Base-by-base conservation (phyloP, 2,888 invertebrate genomes). In the Neoaliturus tenellus region DNA sequence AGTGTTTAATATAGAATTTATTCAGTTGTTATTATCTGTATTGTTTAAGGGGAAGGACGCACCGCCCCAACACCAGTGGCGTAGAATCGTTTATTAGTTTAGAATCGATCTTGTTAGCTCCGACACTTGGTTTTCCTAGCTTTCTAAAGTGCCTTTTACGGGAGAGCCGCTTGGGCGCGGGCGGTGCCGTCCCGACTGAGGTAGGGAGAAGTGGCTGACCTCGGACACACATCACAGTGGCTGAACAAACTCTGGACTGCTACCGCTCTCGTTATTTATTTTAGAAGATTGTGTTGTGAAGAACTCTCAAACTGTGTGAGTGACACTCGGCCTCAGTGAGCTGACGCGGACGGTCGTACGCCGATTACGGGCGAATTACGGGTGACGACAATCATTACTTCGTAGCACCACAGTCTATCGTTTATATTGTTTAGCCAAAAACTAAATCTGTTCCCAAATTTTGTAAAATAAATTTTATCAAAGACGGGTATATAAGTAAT, bases 1-100 rank as follows among this genome's bases (percentile, higher is more conserved):
- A 73, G 58, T 82, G 73, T 82, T 82, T 82, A 81, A 82, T 82
- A 82, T 82, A 82, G 82, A 82, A 69, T 73, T 33, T 82, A 82
- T 82, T 82, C 78, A 78, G 78, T 78, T 78, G 78, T 78, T 78
- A 78, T 41, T 39, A 41, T 75, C 44, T 75, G 25, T 69, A 69
- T 75, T 48, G 48, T 78, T 78, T 78, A 78, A 25, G 51, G 28
- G 75, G 35, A 31, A 48, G 20, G 51, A 51, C 33, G 28, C 78
- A 33, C 78, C 51, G 33, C 78, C 75, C 23, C 17, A 23, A 35
- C 39, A 28, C 44, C 73, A 75, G 33, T 31, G 48, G 25, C 55
- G 25, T 41, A 51, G 51, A 20, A 55, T 48, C 78, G 23, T 78
- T 48, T 78, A 55, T 78, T 78, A 78, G 78, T 78, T 78, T 35